Evolutionary conservation across 2,797 vertebrate genomes (phyloP), one percentile per base, ranked within the genome.

Genomic region (Phoxinus dragarum): DNA sequence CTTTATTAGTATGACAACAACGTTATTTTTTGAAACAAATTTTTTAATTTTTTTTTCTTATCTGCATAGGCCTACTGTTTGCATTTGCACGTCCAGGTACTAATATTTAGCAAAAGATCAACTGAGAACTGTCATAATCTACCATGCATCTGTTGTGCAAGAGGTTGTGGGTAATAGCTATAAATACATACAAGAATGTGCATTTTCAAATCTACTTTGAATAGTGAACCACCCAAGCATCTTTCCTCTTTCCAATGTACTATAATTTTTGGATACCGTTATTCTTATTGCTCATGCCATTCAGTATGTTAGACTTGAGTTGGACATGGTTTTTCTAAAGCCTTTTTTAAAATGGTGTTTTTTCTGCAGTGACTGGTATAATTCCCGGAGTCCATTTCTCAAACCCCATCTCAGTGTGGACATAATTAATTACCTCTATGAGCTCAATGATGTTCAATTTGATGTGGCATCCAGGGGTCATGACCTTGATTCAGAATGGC

Each of bases 401-500:
- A 98, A 97, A 92, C 91, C 96, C 10, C 96, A 96, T 89, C 95
- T 97, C 75, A 97, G 94, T 87, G 96, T 94, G 64, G 97, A 98
- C 90, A 97, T 99, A 80, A 95, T 98, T 87, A 97, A 90, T 89
- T 96, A 97, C 27, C 95, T 99, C 42, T 99, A 99, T 17, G 98
- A 99, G 91, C 96, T 99, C 88, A 99, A 97, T 8, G 97, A 99
- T 0, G 93, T 99, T 72, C 97, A 98, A 89, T 99, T 99, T 92
- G 98, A 99, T 89, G 94, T 99, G 89, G 96, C 96, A 0, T 97
- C 98, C 31, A 95, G 97, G 90, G 98, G 98, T 84, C 95, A 98
- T 49, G 98, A 99, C 91, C 94, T 99, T 67, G 98, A 99, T 89
- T 95, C 98, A 19, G 94, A 96, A 81, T 99, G 98, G 98, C 98